Percentiles rank a stretch among this genome's conserved stretches.
Conservation (phyloP, 2,888 invertebrate species). For the Leptinotarsa haldemani region DNA sequence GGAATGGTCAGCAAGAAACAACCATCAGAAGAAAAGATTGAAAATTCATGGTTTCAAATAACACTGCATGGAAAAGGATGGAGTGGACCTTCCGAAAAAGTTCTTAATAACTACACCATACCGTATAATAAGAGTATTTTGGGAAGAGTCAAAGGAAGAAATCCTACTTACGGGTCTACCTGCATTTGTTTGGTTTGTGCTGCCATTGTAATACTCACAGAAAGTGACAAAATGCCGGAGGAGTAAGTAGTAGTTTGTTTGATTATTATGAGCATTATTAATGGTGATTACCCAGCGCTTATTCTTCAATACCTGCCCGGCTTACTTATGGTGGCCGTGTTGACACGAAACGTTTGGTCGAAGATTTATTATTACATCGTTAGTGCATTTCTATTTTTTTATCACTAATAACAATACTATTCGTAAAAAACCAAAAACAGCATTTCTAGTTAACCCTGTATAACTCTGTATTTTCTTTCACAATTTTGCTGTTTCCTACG, state of each 20-base stretch:
- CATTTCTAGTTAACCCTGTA: too few relatives aligned
- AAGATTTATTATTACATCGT: too few relatives aligned
- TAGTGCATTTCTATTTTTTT: too few relatives aligned
- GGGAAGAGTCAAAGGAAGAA: constrained; percentile 74
- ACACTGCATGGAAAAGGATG: constrained; percentile 85
- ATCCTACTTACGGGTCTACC: constrained; percentile 89
- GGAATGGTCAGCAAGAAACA: constrained; percentile 37
- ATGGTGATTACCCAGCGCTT: too few relatives aligned
- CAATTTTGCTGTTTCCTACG: too few relatives aligned
- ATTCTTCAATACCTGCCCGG: too few relatives aligned
- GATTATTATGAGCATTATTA: too few relatives aligned
- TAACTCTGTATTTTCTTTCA: too few relatives aligned
- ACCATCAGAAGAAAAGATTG: constrained; percentile 68
- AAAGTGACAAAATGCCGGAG: constrained; percentile 79
- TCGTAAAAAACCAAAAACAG: too few relatives aligned
- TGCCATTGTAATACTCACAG: constrained; percentile 80
- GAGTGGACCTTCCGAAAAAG: constrained; percentile 73
- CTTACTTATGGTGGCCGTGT: too few relatives aligned
- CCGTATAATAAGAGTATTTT: constrained; percentile 72
- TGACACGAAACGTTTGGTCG: too few relatives aligned
- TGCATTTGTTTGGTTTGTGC: constrained; percentile 78
- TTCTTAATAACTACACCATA: constrained; percentile 69
- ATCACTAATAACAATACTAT: too few relatives aligned
- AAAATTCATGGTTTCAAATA: constrained; percentile 74
- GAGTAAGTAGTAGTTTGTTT: constrained; percentile 45